These are phyloP conservation scores for Melieria crassipennis DNA, from an alignment of 2,888 invertebrate genomes.

Conservation along the genomic window DNA sequence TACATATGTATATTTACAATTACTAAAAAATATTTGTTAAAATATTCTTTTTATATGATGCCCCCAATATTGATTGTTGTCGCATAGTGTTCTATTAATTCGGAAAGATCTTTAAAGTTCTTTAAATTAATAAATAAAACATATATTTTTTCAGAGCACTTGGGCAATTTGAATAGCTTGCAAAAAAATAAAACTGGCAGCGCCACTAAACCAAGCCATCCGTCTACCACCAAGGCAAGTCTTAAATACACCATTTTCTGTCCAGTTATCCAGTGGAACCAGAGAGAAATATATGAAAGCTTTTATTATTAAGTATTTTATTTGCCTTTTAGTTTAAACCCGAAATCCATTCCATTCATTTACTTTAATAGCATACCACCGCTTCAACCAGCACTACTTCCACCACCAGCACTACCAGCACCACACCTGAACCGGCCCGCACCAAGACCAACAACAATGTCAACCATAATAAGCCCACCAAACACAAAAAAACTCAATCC, in stretches of 20 bases:
- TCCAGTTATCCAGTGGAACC: too few species aligned
- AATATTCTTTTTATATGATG: too few species aligned
- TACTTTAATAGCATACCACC: slow-evolving; percentile 14
- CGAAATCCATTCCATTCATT: neutral
- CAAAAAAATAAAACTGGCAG: slow-evolving; percentile 43
- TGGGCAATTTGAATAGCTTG: slow-evolving; percentile 53
- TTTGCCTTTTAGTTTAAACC: too few species aligned
- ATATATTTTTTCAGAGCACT: slow-evolving; percentile 54
- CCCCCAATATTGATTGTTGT: neutral
- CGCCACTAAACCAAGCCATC: slow-evolving; percentile 66
- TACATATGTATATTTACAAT: too few species aligned
- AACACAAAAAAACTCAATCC: slow-evolving; percentile 54
- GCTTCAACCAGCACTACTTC: slow-evolving; percentile 42
- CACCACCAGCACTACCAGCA: slow-evolving; percentile 50
- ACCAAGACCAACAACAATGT: slow-evolving; percentile 53
- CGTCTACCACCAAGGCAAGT: slow-evolving; percentile 30
- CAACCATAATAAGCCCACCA: slow-evolving; percentile 50
- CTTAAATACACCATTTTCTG: neutral
- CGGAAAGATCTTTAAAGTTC: too few species aligned
- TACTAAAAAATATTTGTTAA: too few species aligned
- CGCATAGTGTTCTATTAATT: slow-evolving; percentile 32
- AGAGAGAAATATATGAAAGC: too few species aligned
- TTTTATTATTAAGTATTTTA: too few species aligned
- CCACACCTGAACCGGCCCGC: slow-evolving; percentile 54
- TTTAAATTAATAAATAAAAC: neutral